Evolutionary conservation across 2,113 vertebrate species (phyloP), one percentile per base, ranked within the genome.

Genomic region (Coptodon rendalli): DNA sequence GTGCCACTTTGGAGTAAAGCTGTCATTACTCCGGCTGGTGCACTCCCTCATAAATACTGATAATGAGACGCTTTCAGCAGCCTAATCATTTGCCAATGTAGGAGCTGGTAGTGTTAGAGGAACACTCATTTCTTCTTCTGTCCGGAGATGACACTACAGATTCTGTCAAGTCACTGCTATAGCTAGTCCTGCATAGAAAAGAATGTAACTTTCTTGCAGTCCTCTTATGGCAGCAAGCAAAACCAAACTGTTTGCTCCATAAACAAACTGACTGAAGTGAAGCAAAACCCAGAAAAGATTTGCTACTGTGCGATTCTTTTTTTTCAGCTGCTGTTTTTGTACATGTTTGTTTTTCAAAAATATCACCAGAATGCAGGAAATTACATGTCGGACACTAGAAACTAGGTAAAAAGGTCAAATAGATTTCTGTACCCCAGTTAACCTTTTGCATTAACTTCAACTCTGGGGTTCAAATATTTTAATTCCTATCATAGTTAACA

Each of bases 21-120:
- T 96, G 94, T 96, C 94, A 97, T 96, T 97, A 96, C 91, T 87
- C 79, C 83, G 92, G 90, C 93, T 94, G 88, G 91, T 82, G 87
- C 92, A 88, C 95, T 94, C 94, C 92, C 94, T 96, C 95, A 96
- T 96, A 96, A 96, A 96, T 96, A 95, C 91, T 96, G 91, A 93
- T 96, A 96, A 96, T 96, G 92, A 96, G 94, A 95, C 90, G 93
- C 95, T 96, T 96, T 96, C 95, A 96, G 94, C 92, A 92, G 92
- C 85, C 90, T 95, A 94, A 96, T 97, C 90, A 96, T 96, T 96
- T 94, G 87, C 88, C 90, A 90, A 71, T 93, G 93, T 90, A 94
- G 91, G 68, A 92, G 86, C 83, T 90, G 89, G 93, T 88, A 94
- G 93, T 88, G 86, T 91, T 90, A 94, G 90, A 91, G 85, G 88